phyloP scores from a whole-genome alignment of 2,888 invertebrate species.

The Eueremaeus valkanovi region DNA sequence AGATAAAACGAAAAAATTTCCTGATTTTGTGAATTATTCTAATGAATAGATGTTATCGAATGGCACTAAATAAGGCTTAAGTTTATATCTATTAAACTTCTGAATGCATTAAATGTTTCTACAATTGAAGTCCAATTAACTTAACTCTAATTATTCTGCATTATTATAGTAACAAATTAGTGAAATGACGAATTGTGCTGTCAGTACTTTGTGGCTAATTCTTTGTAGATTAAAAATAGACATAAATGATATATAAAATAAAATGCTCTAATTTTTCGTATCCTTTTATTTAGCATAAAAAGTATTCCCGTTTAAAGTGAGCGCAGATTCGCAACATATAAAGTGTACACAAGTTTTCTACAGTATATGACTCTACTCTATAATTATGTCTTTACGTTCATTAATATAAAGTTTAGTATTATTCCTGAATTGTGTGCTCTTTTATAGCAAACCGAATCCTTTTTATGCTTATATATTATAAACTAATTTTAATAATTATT shows the following conservation, averaged over 20 bases:
- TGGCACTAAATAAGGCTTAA: background rate
- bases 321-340: background rate
- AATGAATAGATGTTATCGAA: background rate
- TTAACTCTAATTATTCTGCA: background rate
- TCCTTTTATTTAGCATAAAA: background rate
- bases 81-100: background rate
- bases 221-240: background rate
- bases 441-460: background rate
- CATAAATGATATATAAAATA: background rate
- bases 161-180: background rate
- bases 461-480: background rate
- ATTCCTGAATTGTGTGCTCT: background rate
- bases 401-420: background rate
- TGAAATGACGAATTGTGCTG: background rate
- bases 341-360: too few species aligned
- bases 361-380: background rate
- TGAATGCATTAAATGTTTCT: background rate
- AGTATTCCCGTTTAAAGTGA: background rate
- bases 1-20: background rate
- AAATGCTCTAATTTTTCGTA: background rate
- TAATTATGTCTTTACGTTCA: background rate
- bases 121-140: background rate
- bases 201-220: background rate
- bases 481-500: background rate
- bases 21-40: background rate